A percentile compares a stretch with the other conserved stretches of the same genome.
Conservation (phyloP, 2,797 vertebrate species). For the Pseudochromis fuscus region DNA sequence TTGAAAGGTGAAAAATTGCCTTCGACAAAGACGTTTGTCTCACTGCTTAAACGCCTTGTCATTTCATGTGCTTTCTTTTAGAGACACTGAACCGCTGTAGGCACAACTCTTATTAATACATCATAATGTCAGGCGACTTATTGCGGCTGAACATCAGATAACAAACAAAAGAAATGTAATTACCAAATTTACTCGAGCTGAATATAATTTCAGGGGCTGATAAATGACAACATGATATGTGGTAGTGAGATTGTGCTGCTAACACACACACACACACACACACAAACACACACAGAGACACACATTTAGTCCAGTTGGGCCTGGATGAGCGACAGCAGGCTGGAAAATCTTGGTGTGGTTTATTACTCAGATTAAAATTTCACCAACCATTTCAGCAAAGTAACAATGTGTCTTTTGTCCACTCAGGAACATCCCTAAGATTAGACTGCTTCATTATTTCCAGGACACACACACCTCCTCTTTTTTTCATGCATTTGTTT, state of each 20-base stretch:
- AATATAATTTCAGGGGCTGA: slow-evolving; percentile 55
- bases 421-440: slow-evolving; percentile 10
- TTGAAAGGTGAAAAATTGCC: slow-evolving; percentile 46
- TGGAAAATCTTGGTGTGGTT: slow-evolving; percentile 1
- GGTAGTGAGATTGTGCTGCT: slow-evolving; percentile 17
- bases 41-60: slow-evolving; percentile 46
- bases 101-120: slow-evolving; percentile 67
- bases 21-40: slow-evolving; percentile 53
- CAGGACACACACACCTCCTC: slow-evolving; percentile 21
- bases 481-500: slow-evolving; percentile 25
- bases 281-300: slow-evolving; percentile 30
- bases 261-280: slow-evolving; percentile 17
- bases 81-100: slow-evolving; percentile 48
- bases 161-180: slow-evolving; percentile 68
- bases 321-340: neutral
- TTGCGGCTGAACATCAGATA: slow-evolving; percentile 54
- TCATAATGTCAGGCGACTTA: slow-evolving; percentile 59
- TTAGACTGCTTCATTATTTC: slow-evolving; percentile 31
- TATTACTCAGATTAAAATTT: slow-evolving; percentile 28
- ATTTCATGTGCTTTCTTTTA: slow-evolving; percentile 37
- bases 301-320: slow-evolving; percentile 10
- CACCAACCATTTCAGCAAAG: slow-evolving; percentile 19
- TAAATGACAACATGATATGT: slow-evolving; percentile 52
- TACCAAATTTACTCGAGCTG: slow-evolving; percentile 57
- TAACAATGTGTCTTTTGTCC: slow-evolving; percentile 35